Evolutionary conservation across 1,140 invertebrate genomes (phyloP).

Genomic region (Notospermus geniculatus): DNA sequence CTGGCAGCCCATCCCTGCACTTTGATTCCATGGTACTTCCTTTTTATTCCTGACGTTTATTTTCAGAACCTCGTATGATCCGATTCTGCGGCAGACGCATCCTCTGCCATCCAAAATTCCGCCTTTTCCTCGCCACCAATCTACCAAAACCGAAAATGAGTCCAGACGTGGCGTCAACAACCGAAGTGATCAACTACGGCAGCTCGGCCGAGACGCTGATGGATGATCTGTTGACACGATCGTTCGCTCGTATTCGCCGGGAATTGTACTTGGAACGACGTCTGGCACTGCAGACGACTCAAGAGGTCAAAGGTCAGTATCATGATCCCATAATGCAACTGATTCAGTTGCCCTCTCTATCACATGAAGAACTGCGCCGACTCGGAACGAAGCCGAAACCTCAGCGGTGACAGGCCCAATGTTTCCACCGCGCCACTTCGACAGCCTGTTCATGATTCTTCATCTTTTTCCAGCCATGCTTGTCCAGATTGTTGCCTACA

Average conservation of each 20-base stretch:
- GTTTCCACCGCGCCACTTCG: too few species aligned
- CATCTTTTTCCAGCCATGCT: background rate
- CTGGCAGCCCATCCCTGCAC: too few species aligned
- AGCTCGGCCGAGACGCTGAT: slow-evolving; percentile 47
- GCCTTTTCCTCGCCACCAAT: slow-evolving; percentile 43
- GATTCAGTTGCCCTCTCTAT: too few species aligned
- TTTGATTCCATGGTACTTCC: too few species aligned
- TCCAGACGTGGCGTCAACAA: slow-evolving; percentile 41
- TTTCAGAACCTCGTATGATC: slow-evolving; percentile 47
- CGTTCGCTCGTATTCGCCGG: slow-evolving; percentile 44
- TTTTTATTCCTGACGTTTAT: too few species aligned
- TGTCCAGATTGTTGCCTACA: background rate
- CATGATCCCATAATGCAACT: too few species aligned
- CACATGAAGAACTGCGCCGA: too few species aligned
- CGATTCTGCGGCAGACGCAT: slow-evolving; percentile 46
- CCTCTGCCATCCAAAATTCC: slow-evolving; percentile 47
- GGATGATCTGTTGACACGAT: slow-evolving; percentile 45
- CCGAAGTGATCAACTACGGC: slow-evolving; percentile 50
- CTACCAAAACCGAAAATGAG: slow-evolving; percentile 43
- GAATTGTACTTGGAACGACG: slow-evolving; percentile 43
- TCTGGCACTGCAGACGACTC: slow-evolving; percentile 36
- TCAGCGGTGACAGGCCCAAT: too few species aligned
- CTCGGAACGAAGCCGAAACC: too few species aligned
- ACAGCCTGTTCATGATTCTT: background rate
- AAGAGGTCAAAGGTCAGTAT: slow-evolving; percentile 16